phyloP scores from a whole-genome alignment of 1,140 invertebrate genomes.

The Musca vetustissima region DNA sequence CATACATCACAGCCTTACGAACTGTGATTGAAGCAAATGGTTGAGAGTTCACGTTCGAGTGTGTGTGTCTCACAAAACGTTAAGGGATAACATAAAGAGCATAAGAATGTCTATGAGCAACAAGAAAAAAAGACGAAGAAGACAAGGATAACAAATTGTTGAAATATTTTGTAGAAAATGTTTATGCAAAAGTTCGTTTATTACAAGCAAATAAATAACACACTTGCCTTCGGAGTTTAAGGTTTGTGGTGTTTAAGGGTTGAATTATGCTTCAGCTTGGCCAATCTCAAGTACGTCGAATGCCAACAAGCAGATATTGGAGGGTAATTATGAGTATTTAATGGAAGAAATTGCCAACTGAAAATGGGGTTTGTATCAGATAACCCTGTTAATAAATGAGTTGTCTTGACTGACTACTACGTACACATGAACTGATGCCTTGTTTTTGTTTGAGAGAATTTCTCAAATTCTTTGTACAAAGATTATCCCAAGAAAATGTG shows the following conservation, averaged over 20 bases:
- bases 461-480: constrained; percentile 2
- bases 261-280: constrained; percentile 29
- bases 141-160: background rate
- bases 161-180: background rate
- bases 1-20: too few species aligned
- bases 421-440: background rate
- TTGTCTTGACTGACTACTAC: background rate
- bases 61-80: too few species aligned
- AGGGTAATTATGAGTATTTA: constrained; percentile 5
- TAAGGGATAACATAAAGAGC: too few species aligned
- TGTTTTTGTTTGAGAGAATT: constrained; percentile 4
- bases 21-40: too few species aligned
- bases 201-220: background rate
- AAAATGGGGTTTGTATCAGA: background rate
- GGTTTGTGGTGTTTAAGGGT: constrained; percentile 34
- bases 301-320: constrained; percentile 25
- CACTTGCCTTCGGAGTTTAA: background rate
- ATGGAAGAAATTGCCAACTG: background rate
- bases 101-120: too few species aligned
- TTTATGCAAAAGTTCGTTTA: background rate
- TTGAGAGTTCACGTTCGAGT: too few species aligned
- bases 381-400: constrained; percentile 14
- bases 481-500: constrained; percentile 25
- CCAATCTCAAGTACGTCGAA: constrained; percentile 44
- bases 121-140: background rate